Conservation (phyloP, 2,797 vertebrate species). For the Tokudaia tokunoshimensis region DNA sequence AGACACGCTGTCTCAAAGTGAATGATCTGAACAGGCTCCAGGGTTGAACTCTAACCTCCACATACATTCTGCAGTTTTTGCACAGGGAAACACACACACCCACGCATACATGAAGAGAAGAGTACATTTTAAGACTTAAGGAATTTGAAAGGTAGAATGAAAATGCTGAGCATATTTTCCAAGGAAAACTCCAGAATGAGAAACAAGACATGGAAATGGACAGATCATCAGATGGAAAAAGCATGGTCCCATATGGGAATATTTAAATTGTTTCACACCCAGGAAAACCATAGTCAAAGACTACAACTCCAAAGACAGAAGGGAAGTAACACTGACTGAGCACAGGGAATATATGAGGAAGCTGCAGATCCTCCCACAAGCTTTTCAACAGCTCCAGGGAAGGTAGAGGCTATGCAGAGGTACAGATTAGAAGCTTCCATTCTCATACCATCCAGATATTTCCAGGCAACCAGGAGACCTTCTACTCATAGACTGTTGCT, state of each 20-base stretch:
- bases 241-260: neutral
- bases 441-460: neutral
- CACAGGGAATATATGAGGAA: neutral
- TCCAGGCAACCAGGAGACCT: neutral
- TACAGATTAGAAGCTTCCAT: neutral
- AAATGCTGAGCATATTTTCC: constrained; percentile 15
- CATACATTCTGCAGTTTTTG: neutral
- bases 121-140: neutral
- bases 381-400: neutral
- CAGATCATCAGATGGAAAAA: constrained; percentile 5
- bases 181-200: constrained; percentile 19
- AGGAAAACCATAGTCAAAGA: neutral
- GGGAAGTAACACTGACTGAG: neutral
- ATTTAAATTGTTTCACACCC: neutral
- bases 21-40: neutral
- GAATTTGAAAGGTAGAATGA: neutral
- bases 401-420: neutral
- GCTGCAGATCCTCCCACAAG: too few relatives aligned
- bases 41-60: neutral
- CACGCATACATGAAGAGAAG: neutral
- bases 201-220: neutral
- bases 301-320: neutral
- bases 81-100: neutral
- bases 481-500: neutral
- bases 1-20: neutral